Conservation (phyloP, 2,797 vertebrate species). For the Hemitrygon akajei region DNA sequence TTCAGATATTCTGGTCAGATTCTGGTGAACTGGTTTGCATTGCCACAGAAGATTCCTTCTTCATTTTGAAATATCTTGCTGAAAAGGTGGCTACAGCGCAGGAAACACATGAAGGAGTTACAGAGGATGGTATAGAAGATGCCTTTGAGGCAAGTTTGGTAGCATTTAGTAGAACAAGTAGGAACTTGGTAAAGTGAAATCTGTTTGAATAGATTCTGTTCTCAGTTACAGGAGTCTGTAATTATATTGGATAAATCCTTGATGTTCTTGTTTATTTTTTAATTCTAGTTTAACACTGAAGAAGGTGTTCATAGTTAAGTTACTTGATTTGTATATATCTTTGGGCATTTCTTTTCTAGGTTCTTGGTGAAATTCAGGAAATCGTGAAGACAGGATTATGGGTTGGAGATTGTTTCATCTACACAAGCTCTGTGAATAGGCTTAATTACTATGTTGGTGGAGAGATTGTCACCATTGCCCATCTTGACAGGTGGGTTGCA, state of each 20-base stretch:
- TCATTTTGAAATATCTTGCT: conserved; percentile 88
- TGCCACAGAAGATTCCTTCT: conserved; percentile 96
- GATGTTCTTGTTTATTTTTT: not conserved
- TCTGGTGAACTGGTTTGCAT: conserved; percentile 96
- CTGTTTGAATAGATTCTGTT: not conserved
- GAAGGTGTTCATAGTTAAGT: not conserved
- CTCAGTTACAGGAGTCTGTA: not conserved
- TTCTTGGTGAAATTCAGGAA: conserved; percentile 96
- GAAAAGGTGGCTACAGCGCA: conserved; percentile 91
- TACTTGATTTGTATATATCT: conserved; percentile 29
- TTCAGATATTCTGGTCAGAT: conserved; percentile 97
- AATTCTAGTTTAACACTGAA: not conserved
- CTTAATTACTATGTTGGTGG: conserved; percentile 97
- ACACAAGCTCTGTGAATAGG: conserved; percentile 97
- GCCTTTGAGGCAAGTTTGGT: conserved; percentile 78
- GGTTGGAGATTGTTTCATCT: conserved; percentile 99
- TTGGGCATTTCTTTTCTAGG: conserved; percentile 57
- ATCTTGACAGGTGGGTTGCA: conserved; percentile 81
- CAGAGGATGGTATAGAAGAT: conserved; percentile 96
- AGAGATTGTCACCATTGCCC: conserved; percentile 97
- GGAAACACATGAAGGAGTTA: conserved; percentile 90
- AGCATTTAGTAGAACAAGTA: not conserved
- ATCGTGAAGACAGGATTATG: conserved; percentile 95
- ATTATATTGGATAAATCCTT: not conserved
- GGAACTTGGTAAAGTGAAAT: not conserved